These are phyloP conservation scores for Lethocerus indicus DNA, from an alignment of 1,140 invertebrate genomes.

Conservation along the genomic window DNA sequence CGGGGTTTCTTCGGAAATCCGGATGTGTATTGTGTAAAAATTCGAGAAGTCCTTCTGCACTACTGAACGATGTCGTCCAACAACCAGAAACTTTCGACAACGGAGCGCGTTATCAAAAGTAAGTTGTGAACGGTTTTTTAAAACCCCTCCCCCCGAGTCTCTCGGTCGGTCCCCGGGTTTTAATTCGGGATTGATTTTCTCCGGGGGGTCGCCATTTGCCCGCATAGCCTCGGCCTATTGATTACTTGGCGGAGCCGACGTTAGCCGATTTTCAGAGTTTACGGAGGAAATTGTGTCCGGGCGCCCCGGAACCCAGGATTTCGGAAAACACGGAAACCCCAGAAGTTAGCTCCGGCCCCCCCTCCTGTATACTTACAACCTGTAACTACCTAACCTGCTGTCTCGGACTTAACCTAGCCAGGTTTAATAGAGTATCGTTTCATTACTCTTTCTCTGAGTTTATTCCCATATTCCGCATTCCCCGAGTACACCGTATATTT, in stretches of 20 bases:
- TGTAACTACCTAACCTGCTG: no score
- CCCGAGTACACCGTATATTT: no score
- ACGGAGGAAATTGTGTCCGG: no score
- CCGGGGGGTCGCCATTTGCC: slow-evolving; percentile 18
- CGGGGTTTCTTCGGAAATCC: slow-evolving; percentile 16
- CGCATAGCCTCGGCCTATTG: slow-evolving; percentile 16
- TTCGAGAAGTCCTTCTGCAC: background rate
- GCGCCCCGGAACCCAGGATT: no score
- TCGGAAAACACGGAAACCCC: no score
- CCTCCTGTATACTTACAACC: no score
- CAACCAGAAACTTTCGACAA: slow-evolving; percentile 47
- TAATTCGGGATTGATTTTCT: slow-evolving; percentile 15
- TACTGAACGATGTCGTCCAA: slow-evolving; percentile 37
- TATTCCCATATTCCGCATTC: no score
- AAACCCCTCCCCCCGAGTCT: background rate
- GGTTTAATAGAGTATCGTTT: no score
- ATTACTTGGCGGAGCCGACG: slow-evolving; percentile 14
- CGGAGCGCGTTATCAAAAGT: slow-evolving; percentile 57
- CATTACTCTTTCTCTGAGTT: no score
- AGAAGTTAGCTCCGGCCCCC: no score
- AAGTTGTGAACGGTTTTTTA: slow-evolving; percentile 24
- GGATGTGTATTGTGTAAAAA: slow-evolving; percentile 17
- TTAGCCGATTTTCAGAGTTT: no score
- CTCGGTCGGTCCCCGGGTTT: background rate
- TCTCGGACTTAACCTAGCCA: no score